A percentile compares a stretch with the other conserved stretches of the same genome.
Conservation (phyloP, 2,888 invertebrate genomes). For the Leucania comma region DNA sequence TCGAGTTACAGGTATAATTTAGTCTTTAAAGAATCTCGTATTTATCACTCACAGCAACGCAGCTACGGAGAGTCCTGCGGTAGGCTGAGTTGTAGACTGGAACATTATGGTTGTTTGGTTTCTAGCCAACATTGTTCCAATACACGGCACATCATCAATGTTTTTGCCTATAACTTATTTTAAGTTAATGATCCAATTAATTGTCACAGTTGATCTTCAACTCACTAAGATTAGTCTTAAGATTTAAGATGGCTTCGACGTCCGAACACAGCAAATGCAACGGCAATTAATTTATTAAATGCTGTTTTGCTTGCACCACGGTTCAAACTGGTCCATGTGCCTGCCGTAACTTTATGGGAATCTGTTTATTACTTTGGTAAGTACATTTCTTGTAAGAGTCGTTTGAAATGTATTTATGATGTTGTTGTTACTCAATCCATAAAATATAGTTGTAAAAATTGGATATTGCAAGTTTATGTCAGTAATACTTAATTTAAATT, state of each 20-base stretch:
- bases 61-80: too few relatives aligned
- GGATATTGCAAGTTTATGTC: not conserved
- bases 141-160: too few relatives aligned
- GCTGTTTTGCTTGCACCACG: slow-evolving; percentile 56
- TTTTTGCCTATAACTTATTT: too few relatives aligned
- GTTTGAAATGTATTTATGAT: not conserved
- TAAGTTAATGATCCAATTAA: too few relatives aligned
- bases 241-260: slow-evolving; percentile 36
- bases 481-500: not conserved
- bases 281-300: slow-evolving; percentile 71
- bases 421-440: not conserved
- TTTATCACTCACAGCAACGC: too few relatives aligned
- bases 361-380: slow-evolving; percentile 49
- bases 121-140: too few relatives aligned
- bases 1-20: too few relatives aligned
- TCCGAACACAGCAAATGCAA: slow-evolving; percentile 51
- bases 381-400: not conserved
- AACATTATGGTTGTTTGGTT: too few relatives aligned
- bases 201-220: too few relatives aligned
- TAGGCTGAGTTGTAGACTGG: too few relatives aligned
- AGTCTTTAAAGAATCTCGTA: too few relatives aligned
- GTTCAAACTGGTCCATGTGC: slow-evolving; percentile 56
- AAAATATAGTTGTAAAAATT: too few relatives aligned
- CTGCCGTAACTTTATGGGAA: slow-evolving; percentile 45
- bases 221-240: slow-evolving; percentile 63